Conservation (phyloP, 2,113 vertebrate genomes). For the Crocuta crocuta region DNA sequence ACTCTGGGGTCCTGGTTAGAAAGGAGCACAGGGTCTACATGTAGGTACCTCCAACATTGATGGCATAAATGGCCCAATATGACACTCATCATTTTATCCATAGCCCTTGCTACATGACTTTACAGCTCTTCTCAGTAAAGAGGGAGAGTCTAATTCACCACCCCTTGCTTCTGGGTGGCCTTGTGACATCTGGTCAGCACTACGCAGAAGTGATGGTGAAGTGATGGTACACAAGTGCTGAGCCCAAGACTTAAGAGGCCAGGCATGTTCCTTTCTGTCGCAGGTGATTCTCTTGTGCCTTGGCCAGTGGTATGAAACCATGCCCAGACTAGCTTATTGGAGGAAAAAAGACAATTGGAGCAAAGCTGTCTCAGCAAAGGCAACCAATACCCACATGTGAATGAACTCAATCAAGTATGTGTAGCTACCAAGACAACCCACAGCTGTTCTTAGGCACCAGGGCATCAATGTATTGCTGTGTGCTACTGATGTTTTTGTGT, state of each 20-base stretch:
- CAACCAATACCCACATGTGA: not conserved
- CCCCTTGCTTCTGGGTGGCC: not conserved
- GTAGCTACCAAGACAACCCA: not conserved
- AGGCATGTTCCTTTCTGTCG: not conserved
- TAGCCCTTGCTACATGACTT: fast-evolving
- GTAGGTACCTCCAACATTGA: not conserved
- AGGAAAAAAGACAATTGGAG: not conserved
- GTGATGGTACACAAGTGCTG: not conserved
- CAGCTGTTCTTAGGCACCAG: not conserved
- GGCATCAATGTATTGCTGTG: fast-evolving
- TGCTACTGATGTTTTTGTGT: not conserved
- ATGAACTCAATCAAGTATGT: not conserved
- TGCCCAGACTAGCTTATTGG: not conserved
- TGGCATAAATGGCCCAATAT: not conserved
- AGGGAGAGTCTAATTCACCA: not conserved
- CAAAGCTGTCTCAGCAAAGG: not conserved
- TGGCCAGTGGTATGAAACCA: not conserved
- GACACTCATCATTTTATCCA: not conserved
- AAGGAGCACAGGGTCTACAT: not conserved
- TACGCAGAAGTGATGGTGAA: not conserved
- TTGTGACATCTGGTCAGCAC: not conserved
- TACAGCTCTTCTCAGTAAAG: not conserved
- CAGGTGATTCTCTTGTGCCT: not conserved
- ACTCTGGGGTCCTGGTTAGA: not conserved
- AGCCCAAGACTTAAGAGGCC: not conserved